Evolutionary conservation across 2,888 invertebrate genomes (phyloP).

Genomic region (Euplagia quadripunctaria): DNA sequence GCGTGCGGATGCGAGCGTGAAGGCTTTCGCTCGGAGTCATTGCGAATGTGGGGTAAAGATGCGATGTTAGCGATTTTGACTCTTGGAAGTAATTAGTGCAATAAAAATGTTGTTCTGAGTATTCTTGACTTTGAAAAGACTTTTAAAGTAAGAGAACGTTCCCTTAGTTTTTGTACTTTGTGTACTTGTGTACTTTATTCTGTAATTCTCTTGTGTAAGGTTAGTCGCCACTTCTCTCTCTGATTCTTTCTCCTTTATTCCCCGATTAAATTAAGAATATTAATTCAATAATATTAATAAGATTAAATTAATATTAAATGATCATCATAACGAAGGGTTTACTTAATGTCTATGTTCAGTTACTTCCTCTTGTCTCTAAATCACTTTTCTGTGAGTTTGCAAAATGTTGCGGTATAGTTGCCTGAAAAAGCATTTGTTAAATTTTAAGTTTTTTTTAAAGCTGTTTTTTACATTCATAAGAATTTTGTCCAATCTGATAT

Average conservation of each 20-base stretch:
- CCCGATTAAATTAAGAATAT: too few species aligned
- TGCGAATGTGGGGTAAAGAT: constrained; percentile 37
- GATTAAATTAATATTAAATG: too few species aligned
- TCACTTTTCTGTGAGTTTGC: background rate
- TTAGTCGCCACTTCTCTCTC: background rate
- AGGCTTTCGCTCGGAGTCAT: constrained; percentile 60
- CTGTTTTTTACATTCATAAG: too few species aligned
- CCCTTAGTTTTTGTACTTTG: too few species aligned
- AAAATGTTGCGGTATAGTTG: background rate
- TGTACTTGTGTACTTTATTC: background rate
- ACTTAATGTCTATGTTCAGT: background rate
- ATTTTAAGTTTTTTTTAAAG: background rate
- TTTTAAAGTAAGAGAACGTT: too few species aligned
- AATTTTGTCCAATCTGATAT: too few species aligned
- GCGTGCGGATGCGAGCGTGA: constrained; percentile 66
- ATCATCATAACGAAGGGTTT: too few species aligned
- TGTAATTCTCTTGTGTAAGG: background rate
- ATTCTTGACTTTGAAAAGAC: too few species aligned
- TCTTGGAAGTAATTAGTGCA: background rate
- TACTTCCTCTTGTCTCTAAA: background rate
- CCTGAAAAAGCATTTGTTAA: too few species aligned
- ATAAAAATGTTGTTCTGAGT: background rate
- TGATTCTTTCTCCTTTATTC: background rate
- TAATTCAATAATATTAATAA: too few species aligned
- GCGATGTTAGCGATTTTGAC: constrained; percentile 47